A percentile compares a stretch with the other conserved stretches of the same genome.
Evolutionary conservation across 2,888 invertebrate species (phyloP).

Genomic region (Hyposoter didymator): DNA sequence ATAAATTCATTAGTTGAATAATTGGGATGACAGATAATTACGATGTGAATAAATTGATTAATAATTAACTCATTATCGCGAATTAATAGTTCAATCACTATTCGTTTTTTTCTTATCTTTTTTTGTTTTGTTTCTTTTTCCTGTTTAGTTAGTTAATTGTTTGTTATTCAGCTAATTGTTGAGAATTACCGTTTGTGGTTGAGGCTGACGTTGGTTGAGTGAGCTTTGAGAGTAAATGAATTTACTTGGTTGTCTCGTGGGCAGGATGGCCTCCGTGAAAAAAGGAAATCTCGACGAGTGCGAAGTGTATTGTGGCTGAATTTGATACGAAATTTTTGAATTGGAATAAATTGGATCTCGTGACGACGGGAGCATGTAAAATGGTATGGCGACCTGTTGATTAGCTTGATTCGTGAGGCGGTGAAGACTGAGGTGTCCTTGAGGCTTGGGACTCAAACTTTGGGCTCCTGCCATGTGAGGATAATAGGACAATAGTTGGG

Average conservation of each 20-base stretch:
- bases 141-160: background rate
- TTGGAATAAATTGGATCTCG: conserved; percentile 72
- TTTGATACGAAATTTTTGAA: conserved; percentile 75
- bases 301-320: conserved; percentile 73
- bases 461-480: conserved; percentile 72
- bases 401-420: conserved; percentile 70
- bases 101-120: background rate
- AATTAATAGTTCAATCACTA: background rate
- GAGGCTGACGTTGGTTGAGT: conserved; percentile 53
- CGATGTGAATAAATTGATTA: background rate
- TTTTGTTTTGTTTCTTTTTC: background rate
- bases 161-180: background rate
- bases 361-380: conserved; percentile 74
- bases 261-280: conserved; percentile 70
- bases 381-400: conserved; percentile 76
- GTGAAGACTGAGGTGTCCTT: conserved; percentile 70
- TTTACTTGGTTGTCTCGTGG: conserved; percentile 72
- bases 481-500: conserved; percentile 78
- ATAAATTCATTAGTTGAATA: conserved; percentile 35
- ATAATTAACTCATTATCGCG: background rate
- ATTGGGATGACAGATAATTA: too few species aligned
- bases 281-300: conserved; percentile 69
- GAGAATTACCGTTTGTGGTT: conserved; percentile 31
- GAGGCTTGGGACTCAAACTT: conserved; percentile 68
- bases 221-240: conserved; percentile 67